These are phyloP conservation scores for Rhombomys opimus DNA, from an alignment of 2,113 vertebrate species.

Conservation along the genomic window DNA sequence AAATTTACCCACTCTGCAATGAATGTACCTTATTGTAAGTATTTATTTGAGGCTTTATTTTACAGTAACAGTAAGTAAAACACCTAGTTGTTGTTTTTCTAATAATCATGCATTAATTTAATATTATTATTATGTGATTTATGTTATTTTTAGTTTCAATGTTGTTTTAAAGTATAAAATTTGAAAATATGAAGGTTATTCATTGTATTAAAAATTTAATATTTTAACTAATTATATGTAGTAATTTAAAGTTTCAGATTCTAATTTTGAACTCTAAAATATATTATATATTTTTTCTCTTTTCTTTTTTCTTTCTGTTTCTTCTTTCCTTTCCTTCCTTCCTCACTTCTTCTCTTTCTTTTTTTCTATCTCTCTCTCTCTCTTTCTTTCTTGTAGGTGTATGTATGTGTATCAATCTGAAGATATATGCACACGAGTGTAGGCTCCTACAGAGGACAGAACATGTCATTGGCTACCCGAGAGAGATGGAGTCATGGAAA, in stretches of 20 bases:
- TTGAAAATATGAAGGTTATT: background rate
- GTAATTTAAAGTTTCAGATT: background rate
- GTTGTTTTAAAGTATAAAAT: background rate
- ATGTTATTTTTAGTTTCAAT: background rate
- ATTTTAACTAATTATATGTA: background rate
- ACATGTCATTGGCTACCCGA: background rate
- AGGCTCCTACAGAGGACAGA: background rate
- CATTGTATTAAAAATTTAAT: background rate
- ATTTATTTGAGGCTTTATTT: background rate
- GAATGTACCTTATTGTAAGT: background rate
- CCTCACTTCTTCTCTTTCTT: background rate
- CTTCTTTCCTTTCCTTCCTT: background rate
- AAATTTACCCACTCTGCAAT: rapidly evolving
- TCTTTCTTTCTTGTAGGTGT: background rate
- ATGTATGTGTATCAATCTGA: background rate
- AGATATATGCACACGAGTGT: background rate
- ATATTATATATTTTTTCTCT: background rate
- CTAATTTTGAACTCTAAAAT: background rate
- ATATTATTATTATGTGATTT: background rate
- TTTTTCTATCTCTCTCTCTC: background rate
- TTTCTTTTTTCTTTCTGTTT: background rate
- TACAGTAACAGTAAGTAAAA: background rate
- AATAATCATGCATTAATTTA: background rate
- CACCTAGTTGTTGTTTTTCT: background rate
- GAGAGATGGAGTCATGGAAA: background rate